phyloP scores from a whole-genome alignment of 2,113 vertebrate genomes.

The Lamprologus lemairii region DNA sequence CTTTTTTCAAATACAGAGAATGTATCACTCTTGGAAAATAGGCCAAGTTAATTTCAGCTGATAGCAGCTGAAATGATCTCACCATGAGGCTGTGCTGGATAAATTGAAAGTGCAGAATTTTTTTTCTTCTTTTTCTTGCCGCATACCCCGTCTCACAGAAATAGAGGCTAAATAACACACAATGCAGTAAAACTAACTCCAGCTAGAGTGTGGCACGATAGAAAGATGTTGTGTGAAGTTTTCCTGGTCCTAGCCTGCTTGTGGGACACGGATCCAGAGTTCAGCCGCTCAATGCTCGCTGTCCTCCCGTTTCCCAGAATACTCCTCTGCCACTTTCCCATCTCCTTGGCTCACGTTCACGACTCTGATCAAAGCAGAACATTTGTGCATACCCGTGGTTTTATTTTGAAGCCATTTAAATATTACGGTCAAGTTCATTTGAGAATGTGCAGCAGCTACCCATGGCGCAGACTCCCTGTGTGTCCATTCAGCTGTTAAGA shows the following conservation, averaged over 20 bases:
- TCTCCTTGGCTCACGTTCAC: slow-evolving; percentile 30
- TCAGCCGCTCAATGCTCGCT: not conserved
- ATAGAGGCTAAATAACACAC: not conserved
- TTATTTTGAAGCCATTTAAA: slow-evolving; percentile 1
- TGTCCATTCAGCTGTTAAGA: not conserved
- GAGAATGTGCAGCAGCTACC: slow-evolving; percentile 11
- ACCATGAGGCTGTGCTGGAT: not conserved
- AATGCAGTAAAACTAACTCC: not conserved
- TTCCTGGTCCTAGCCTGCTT: not conserved
- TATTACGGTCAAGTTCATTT: slow-evolving; percentile 23
- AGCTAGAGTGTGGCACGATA: not conserved
- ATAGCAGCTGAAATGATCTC: not conserved
- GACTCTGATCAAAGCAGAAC: slow-evolving; percentile 55
- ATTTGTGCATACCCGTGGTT: slow-evolving; percentile 10
- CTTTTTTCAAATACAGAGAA: not conserved
- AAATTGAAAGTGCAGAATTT: not conserved
- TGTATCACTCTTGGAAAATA: not conserved
- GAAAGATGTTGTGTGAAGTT: not conserved
- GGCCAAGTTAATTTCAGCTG: not conserved
- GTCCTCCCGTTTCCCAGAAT: not conserved
- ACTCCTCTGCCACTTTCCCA: slow-evolving; percentile 1
- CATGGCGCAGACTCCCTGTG: not conserved
- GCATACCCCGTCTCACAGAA: not conserved
- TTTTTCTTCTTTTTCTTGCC: not conserved
- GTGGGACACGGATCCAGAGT: not conserved